Percentiles rank a stretch among this genome's conserved stretches.
phyloP scores from a whole-genome alignment of 2,113 vertebrate genomes.

The Ceyx cyanopectus region DNA sequence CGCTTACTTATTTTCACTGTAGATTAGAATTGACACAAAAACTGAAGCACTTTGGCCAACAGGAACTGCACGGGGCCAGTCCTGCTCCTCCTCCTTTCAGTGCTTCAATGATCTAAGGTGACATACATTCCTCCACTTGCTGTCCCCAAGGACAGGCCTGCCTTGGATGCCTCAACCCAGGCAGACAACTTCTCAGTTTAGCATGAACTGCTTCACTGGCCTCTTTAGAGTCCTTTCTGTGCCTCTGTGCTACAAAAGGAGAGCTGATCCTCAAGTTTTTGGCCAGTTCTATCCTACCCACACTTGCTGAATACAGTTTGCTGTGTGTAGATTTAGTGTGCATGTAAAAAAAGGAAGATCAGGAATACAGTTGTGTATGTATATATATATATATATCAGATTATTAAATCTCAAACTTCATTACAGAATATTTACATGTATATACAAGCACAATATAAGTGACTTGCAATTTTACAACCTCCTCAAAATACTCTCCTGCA shows the following conservation, averaged over 20 bases:
- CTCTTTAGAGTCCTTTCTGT: neutral
- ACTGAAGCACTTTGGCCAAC: neutral
- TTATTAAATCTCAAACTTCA: neutral
- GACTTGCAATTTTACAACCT: neutral
- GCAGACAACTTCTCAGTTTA: neutral
- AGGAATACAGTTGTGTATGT: neutral
- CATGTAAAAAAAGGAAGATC: neutral
- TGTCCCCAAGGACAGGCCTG: neutral
- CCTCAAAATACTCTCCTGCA: neutral
- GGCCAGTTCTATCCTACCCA: neutral
- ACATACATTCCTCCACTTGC: neutral
- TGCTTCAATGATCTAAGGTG: neutral
- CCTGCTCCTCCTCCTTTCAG: neutral
- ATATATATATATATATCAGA: neutral
- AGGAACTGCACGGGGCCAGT: fast-evolving
- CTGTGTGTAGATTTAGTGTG: neutral
- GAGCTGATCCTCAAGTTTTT: neutral
- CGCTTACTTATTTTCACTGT: neutral
- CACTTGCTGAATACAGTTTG: neutral
- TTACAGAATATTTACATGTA: neutral
- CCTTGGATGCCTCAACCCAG: neutral
- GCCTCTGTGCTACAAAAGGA: neutral
- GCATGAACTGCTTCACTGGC: neutral
- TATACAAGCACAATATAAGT: neutral
- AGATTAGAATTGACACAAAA: neutral